Evolutionary conservation across 2,888 invertebrate species (phyloP), one percentile per base, ranked within the genome.

Genomic region (Pterobdella sp.): DNA sequence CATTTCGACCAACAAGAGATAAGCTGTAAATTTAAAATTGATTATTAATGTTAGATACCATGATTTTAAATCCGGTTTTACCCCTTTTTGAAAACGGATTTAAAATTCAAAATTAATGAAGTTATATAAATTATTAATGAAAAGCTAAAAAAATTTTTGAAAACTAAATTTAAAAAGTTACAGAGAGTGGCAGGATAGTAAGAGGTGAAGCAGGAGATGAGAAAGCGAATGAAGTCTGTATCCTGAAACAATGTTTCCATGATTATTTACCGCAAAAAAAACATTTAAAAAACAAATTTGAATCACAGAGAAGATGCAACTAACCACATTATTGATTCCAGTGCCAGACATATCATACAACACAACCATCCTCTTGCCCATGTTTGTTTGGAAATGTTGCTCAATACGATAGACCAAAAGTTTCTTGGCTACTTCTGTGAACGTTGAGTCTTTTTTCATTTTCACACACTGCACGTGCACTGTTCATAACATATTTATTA

Each of bases 331-430:
- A 10, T 89, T 87, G 0, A 94, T 79, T 0, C 94, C 93, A 76
- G 92, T 89, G 32, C 90, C 90, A 49, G 89, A 89, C 90, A 95
- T 91, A 84, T 95, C 95, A 80, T 95, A 93, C 80, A 95, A 89
- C 76, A 94, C 84, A 1, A 92, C 90, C 72, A 95, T 88, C 80
- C 88, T 88, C 77, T 89, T 88, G 71, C 91, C 90, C 4, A 81
- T 81, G 29, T 78, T 74, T 29, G 78, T 76, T 35, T 74, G 73
- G 73, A 78, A 80, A 3, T 79, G 76, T 67, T 91, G 90, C 80
- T 93, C 92, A 79, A 93, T 88, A 90, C 91, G 92, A 82, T 92
- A 94, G 0, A 93, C 88, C 73, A 94, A 88, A 77, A 90, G 88
- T 81, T 88, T 88, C 81, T 92, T 91, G 7, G 93, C 82, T 18